A percentile compares a stretch with the other conserved stretches of the same genome.
These are phyloP conservation scores for Hyposmocoma kahamanoa DNA, from an alignment of 1,140 invertebrate genomes.

Conservation along the genomic window DNA sequence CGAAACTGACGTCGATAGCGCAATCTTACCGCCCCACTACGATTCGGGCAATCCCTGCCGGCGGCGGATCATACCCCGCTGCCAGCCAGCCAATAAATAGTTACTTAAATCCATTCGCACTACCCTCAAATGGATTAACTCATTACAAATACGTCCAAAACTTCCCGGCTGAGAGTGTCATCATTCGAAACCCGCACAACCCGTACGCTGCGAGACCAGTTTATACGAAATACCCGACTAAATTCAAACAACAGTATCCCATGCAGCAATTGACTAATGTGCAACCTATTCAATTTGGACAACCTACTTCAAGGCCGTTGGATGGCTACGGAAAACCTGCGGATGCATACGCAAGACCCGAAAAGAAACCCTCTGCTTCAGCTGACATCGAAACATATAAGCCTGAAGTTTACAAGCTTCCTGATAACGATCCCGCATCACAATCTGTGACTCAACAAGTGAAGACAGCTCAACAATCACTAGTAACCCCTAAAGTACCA, in stretches of 20 bases:
- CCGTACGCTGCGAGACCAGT: constrained; percentile 43
- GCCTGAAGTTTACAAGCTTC: constrained; percentile 52
- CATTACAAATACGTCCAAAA: constrained; percentile 61
- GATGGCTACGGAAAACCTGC: constrained; percentile 51
- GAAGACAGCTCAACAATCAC: constrained; percentile 55
- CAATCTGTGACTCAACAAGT: constrained; percentile 41
- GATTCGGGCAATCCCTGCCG: constrained; percentile 36
- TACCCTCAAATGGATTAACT: constrained; percentile 41
- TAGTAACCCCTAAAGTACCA: constrained; percentile 17
- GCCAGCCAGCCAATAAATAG: constrained; percentile 61
- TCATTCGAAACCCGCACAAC: constrained; percentile 50
- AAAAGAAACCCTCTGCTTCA: constrained; percentile 33
- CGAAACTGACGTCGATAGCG: constrained; percentile 63
- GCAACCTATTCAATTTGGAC: constrained; percentile 52
- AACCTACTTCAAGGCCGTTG: constrained; percentile 54
- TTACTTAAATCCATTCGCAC: constrained; percentile 61
- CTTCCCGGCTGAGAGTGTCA: constrained; percentile 41
- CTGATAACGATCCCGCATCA: constrained; percentile 40
- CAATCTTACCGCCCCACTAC: constrained; percentile 66
- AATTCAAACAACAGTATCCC: constrained; percentile 41
- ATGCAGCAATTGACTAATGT: constrained; percentile 54
- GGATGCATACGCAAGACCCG: constrained; percentile 43
- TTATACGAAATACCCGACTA: constrained; percentile 40
- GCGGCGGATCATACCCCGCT: constrained; percentile 20
- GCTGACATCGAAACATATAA: constrained; percentile 50